Evolutionary conservation across 2,888 invertebrate genomes (phyloP).

Genomic region (Malacosoma neustria): DNA sequence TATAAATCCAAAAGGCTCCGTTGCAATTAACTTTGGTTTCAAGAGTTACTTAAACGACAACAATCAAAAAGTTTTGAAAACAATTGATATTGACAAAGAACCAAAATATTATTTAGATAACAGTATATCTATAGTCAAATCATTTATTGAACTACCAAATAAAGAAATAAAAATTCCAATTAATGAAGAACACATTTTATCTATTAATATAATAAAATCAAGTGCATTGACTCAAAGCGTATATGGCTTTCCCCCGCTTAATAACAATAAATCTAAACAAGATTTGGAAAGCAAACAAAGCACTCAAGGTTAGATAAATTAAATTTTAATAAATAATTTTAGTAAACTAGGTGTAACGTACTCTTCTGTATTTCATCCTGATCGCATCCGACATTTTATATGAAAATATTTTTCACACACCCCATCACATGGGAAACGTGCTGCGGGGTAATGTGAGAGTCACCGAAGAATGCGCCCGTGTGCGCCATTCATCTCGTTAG

Average conservation of each 20-base stretch:
- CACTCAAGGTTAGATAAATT: not conserved
- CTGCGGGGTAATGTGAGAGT: no score
- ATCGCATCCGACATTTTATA: no score
- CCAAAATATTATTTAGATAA: slow-evolving; percentile 19
- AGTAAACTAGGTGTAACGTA: no score
- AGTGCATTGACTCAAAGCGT: no score
- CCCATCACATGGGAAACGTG: no score
- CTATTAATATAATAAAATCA: slow-evolving; percentile 23
- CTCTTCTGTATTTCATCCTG: no score
- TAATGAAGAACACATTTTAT: slow-evolving; percentile 30
- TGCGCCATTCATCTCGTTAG: no score
- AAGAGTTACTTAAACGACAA: slow-evolving; percentile 31
- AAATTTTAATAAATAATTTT: no score
- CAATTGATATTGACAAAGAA: slow-evolving; percentile 22
- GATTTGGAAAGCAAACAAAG: not conserved
- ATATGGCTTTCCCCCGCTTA: not conserved
- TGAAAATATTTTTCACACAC: no score
- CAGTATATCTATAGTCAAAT: slow-evolving; percentile 26
- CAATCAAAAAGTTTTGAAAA: slow-evolving; percentile 32
- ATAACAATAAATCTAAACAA: not conserved
- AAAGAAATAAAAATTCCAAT: slow-evolving; percentile 35
- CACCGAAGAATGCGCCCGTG: no score
- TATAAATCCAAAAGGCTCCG: slow-evolving; percentile 4
- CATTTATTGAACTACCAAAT: slow-evolving; percentile 22
- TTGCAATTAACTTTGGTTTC: slow-evolving; percentile 34